These are phyloP conservation scores for Microhierax caerulescens DNA, from an alignment of 2,797 vertebrate species.

Conservation along the genomic window DNA sequence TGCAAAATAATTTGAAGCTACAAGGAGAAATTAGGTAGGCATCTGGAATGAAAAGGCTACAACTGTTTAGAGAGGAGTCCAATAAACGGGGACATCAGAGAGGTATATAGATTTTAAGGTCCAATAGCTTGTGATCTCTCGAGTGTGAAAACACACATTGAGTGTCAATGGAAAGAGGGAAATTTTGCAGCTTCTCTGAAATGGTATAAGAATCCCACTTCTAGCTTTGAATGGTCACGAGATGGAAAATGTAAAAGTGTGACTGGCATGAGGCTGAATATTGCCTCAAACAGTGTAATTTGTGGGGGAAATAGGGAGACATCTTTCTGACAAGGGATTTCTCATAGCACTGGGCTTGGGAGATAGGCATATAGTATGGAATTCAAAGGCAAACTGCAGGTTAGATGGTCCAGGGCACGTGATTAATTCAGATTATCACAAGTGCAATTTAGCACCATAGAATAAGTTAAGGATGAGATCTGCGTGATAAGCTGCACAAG, in stretches of 20 bases:
- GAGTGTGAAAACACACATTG: background rate
- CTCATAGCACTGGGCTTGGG: background rate
- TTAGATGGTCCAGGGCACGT: background rate
- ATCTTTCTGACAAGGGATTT: slow-evolving; percentile 4
- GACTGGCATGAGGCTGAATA: background rate
- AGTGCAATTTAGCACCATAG: background rate
- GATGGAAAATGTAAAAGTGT: background rate
- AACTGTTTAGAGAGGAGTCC: background rate
- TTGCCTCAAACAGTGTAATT: background rate
- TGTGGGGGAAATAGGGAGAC: background rate
- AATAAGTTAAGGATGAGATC: background rate
- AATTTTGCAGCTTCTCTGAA: background rate
- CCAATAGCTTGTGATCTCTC: background rate
- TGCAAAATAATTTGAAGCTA: background rate
- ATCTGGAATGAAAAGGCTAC: background rate
- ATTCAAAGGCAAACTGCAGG: slow-evolving; percentile 7
- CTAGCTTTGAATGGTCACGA: background rate
- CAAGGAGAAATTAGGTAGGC: background rate
- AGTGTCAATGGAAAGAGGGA: background rate
- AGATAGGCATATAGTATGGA: background rate
- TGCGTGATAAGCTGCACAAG: background rate
- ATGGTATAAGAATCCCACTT: background rate
- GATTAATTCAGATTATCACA: slow-evolving; percentile 30
- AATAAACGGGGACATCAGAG: background rate
- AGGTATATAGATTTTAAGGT: background rate